Base-by-base conservation (phyloP, 2,797 vertebrate genomes). In the Hydrocynus forskahlii region DNA sequence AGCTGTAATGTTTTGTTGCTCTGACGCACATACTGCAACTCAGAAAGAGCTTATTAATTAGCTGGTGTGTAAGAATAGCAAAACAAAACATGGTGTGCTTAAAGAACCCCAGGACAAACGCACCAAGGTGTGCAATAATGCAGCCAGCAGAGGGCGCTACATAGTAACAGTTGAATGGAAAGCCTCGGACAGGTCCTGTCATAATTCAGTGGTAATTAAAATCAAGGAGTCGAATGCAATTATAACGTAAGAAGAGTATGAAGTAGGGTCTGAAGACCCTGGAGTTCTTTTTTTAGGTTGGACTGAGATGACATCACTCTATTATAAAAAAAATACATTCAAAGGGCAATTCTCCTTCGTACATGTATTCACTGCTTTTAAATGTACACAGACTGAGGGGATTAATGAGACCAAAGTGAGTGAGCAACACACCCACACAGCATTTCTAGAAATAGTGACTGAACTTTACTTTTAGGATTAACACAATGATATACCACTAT, bases 301-400 rank as follows among this genome's bases (percentile, higher is more conserved):
- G 38, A 79, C 50, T 9, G 43, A 38, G 2, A 57, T 66, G 79
- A 78, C 52, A 17, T n/a, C 29, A 71, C 17, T 45, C 29, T 13
- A 62, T 82, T 82, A 72, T 75, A 29, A 80, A 70, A 78, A 45
- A n/a, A 59, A 70, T 35, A 55, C 29, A 80, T 57, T 59, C 21
- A 38, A 19, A 66, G 54, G 23, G 35, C 57, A 52, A 35, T 52
- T 68, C 43, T 63, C 68, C 23, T 43, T 45, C 69, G 68, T 23
- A 5, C 13, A 29, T 59, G 25, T 25, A n/a, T 74, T 40, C 21
- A 60, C 48, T 71, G n/a, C 13, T 40, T 21, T 38, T 2, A 52
- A 5, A 2, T 52, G 21, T 23, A 23, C 57, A 29, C 62, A 16
- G 62, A 40, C 35, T 57, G 38, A 72, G 62, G 76, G 83, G 76